These are phyloP conservation scores for Trypoxylus dichotomus DNA, from an alignment of 1,140 invertebrate species.

Conservation along the genomic window DNA sequence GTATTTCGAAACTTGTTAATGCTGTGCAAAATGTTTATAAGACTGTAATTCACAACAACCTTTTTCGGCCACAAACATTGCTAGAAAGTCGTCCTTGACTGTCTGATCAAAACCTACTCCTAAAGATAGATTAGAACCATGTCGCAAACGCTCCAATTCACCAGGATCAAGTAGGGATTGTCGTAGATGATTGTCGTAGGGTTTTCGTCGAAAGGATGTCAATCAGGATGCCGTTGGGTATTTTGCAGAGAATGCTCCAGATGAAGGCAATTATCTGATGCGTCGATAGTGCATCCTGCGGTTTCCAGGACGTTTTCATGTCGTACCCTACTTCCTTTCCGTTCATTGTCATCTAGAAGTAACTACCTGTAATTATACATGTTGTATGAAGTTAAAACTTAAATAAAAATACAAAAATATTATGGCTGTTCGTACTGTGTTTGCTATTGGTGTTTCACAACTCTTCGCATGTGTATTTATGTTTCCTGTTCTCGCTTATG, in stretches of 20 bases:
- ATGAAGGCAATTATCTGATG: background rate
- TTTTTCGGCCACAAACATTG: background rate
- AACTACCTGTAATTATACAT: background rate
- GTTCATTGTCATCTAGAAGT: background rate
- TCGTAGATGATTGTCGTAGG: background rate
- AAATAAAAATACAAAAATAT: no score
- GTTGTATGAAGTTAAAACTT: background rate
- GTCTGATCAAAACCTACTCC: background rate
- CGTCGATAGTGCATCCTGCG: slow-evolving; percentile 2
- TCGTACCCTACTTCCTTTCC: background rate
- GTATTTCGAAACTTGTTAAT: no score
- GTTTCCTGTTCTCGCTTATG: no score
- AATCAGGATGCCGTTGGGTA: slow-evolving; percentile 4
- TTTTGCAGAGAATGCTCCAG: background rate
- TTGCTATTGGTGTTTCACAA: no score
- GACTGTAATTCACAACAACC: background rate
- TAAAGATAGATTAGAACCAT: background rate
- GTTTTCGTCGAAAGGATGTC: background rate
- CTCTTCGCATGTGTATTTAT: no score
- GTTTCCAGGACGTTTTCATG: background rate
- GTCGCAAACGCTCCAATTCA: slow-evolving; percentile 3
- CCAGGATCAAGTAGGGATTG: background rate
- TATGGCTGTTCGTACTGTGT: no score
- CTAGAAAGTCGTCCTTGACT: background rate
- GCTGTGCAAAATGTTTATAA: no score